Base-by-base conservation (phyloP, 2,797 vertebrate species). In the Tapirus indicus region DNA sequence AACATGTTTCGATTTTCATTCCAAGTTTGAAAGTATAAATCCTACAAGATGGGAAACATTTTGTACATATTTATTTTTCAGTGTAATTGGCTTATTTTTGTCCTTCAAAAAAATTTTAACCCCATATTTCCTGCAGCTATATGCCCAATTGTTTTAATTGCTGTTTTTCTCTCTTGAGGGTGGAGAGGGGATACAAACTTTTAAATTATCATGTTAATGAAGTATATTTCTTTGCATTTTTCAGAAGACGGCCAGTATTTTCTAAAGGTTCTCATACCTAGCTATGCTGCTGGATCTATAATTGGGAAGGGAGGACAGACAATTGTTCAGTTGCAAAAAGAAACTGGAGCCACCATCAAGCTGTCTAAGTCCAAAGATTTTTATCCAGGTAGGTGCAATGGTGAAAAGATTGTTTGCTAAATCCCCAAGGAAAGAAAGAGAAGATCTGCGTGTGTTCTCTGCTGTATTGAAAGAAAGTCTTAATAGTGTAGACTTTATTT, bases 321-420 rank as follows among this genome's bases (percentile, higher is more conserved):
- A 98, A 99, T 99, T 98, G 99, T 99, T 98, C 99, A 99, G 98
- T 99, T 99, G 98, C 99, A 99, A 98, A 99, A 99, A 99, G 99
- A 99, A 98, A 99, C 99, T 98, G 99, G 99, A 98, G 99, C 99
- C 97, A 99, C 99, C 98, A 99, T 99, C 99, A 99, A 99, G 99
- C 99, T 99, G 98, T 99, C 99, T 98, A 99, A 99, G 99, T 99
- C 99, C 99, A 99, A 99, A 99, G 99, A 99, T 98, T 99, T 99
- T 99, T 99, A 99, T 96, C 99, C 99, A 99, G 99, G 99, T 99
- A 99, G 98, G 99, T 98, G 98, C 95, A 97, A 97, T 98, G 97
- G 96, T 98, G 95, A 98, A 98, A 91, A 96, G 96, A 92, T 97
- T 98, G 92, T 98, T 98, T 98, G 95, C 97, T 96, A 94, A 98